Conservation (phyloP, 2,113 vertebrate genomes). For the Arothron firmamentum region DNA sequence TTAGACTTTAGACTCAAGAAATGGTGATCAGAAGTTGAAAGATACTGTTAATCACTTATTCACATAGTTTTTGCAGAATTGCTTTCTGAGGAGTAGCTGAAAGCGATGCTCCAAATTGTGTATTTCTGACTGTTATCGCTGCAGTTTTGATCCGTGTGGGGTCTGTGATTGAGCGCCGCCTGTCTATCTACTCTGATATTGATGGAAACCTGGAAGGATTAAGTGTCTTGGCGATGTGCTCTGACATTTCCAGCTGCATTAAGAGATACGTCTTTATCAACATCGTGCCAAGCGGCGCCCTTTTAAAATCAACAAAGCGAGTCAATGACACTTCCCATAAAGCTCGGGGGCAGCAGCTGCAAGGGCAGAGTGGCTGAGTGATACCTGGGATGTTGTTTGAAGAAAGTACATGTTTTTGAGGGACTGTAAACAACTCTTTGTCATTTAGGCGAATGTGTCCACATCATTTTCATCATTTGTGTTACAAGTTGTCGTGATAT, state of each 20-base stretch:
- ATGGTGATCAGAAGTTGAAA: neutral
- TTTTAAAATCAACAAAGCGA: constrained; percentile 48
- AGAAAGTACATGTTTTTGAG: neutral
- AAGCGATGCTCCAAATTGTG: constrained; percentile 12
- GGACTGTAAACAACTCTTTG: neutral
- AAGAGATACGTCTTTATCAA: constrained; percentile 36
- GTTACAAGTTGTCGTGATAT: too few relatives aligned
- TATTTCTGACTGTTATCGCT: constrained; percentile 33
- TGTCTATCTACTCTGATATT: constrained; percentile 26
- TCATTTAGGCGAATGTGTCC: too few relatives aligned
- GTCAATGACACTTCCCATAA: constrained; percentile 28
- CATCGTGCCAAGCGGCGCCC: constrained; percentile 24
- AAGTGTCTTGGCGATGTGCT: constrained; percentile 21
- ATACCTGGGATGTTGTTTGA: neutral
- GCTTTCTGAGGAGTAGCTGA: constrained; percentile 12
- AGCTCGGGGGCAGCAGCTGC: constrained; percentile 12
- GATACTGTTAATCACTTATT: too few relatives aligned
- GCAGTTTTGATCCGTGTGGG: neutral
- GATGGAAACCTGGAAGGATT: constrained; percentile 21
- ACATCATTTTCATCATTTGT: too few relatives aligned
- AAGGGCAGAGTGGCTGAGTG: constrained; percentile 9
- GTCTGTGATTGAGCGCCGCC: constrained; percentile 8
- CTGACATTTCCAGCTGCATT: constrained; percentile 29
- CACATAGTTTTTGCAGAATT: constrained; percentile 9
- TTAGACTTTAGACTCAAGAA: constrained; percentile 33